phyloP scores from a whole-genome alignment of 2,888 invertebrate species.

The Aromia moschata region DNA sequence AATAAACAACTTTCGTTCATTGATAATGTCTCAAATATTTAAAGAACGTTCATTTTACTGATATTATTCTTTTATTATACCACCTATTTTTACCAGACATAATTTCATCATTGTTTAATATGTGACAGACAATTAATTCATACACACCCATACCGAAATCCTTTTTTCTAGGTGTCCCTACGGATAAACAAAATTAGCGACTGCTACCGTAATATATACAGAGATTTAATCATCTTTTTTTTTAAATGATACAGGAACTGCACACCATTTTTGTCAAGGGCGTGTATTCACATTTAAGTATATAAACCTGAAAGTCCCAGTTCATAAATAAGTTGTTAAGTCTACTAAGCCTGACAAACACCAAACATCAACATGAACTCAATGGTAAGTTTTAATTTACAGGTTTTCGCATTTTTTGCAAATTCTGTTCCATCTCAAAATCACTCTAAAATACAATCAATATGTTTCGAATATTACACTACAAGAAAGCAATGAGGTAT shows the following conservation, averaged over 20 bases:
- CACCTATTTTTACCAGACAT: too few species aligned
- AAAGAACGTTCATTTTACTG: too few species aligned
- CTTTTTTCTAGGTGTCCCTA: background rate
- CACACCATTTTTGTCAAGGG: background rate
- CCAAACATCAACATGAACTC: slow-evolving; percentile 6
- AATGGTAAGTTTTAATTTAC: slow-evolving; percentile 2
- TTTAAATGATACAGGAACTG: background rate
- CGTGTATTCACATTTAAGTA: background rate
- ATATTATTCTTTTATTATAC: too few species aligned
- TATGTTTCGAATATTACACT: too few species aligned
- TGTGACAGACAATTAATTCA: background rate
- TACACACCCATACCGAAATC: background rate
- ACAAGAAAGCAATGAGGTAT: too few species aligned
- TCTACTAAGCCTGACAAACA: slow-evolving; percentile 1
- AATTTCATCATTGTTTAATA: background rate
- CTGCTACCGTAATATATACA: background rate
- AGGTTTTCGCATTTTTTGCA: too few species aligned
- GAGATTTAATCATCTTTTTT: background rate
- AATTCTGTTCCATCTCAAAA: too few species aligned
- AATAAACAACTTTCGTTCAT: too few species aligned
- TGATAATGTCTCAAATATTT: too few species aligned
- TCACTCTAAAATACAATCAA: too few species aligned
- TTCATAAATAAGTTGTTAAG: background rate
- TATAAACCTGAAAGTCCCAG: background rate
- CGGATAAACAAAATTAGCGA: background rate